Evolutionary conservation across 2,888 invertebrate genomes (phyloP), one percentile per base, ranked within the genome.

Genomic region (Eremobia ochroleuca): DNA sequence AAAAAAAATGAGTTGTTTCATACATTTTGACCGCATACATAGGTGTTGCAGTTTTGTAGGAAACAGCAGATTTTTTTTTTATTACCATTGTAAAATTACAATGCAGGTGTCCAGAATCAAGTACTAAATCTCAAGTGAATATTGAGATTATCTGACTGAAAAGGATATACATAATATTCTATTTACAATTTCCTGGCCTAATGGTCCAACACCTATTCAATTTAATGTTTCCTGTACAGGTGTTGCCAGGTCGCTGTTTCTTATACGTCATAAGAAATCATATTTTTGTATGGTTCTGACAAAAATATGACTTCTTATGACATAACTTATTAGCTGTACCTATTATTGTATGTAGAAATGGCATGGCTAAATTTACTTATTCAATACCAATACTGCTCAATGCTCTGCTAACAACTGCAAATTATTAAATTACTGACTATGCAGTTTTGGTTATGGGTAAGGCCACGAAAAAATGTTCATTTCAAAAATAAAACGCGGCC

Each of bases 131-230:
- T n/a, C n/a, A n/a, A n/a, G n/a, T n/a, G n/a, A n/a, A n/a, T n/a
- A n/a, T n/a, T 18, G 5, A 21, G n/a, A 40, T 40, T n/a, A 5
- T 40, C n/a, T 2, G 9, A 65, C 15, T 37, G 6, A 28, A 40
- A 49, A 37, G 37, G 28, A 37, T 49, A 28, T 15, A 37, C 1
- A 13, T 4, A 64, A 34, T 37, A 64, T 40, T 58, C n/a, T 34
- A 69, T 69, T 34, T 9, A 73, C n/a, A 25, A 67, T 73, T 67
- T 67, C 70, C 52, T 52, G 37, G 15, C 52, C 37, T 28, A 21
- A 49, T 28, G 66, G 59, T 18, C 31, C 9, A 49, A 25, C 40
- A 34, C 43, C 13, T 46, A 55, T 37, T 66, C 21, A 73, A 66
- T 62, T 71, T 49, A 55, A 3, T 40, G 28, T 66, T 40, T 52